Evolutionary conservation across 2,797 vertebrate species (phyloP), one percentile per base, ranked within the genome.

Genomic region (Tragopan temminckii): DNA sequence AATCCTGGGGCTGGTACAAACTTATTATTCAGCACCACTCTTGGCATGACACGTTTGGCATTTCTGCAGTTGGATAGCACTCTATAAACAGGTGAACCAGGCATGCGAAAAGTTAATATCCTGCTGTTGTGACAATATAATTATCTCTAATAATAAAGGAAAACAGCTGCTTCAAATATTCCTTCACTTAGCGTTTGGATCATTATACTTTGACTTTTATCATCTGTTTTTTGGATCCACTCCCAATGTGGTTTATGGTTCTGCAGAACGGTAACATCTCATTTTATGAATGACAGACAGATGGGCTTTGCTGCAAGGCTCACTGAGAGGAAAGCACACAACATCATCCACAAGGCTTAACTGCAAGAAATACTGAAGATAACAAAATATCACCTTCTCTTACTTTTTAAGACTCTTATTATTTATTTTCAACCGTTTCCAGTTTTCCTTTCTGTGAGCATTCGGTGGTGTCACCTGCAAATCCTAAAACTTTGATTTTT

Each of bases 201-300:
- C 94, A 43, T 89, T 78, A 88, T 64, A 71, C 89, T 88, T 77
- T 88, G 94, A 70, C 97, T 97, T 97, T 97, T 93, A 95, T 86
- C 80, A 92, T 93, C 85, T 68, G 42, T 46, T 85, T 89, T 94
- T 88, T 93, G 89, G 94, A 94, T 91, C 71, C 94, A 83, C 46
- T 87, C 92, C 93, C 94, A 85, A 71, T 77, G 84, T 48, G n/a
- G 80, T 88, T 93, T 93, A 90, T 58, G 77, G 68, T 77, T 96
- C 71, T 95, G 82, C 4, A 53, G 80, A 96, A 94, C 36, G 31
- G 84, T n/a, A 71, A 55, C 76, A 42, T 90, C n/a, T 55, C 58
- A 58, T 92, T 95, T 97, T 80, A 40, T 67, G 95, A 95, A 79
- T 88, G 93, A 94, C 88, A 93, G 93, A 67, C 95, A 97, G 96